Conservation (phyloP, 2,888 invertebrate genomes). For the Caradrina kadenii region DNA sequence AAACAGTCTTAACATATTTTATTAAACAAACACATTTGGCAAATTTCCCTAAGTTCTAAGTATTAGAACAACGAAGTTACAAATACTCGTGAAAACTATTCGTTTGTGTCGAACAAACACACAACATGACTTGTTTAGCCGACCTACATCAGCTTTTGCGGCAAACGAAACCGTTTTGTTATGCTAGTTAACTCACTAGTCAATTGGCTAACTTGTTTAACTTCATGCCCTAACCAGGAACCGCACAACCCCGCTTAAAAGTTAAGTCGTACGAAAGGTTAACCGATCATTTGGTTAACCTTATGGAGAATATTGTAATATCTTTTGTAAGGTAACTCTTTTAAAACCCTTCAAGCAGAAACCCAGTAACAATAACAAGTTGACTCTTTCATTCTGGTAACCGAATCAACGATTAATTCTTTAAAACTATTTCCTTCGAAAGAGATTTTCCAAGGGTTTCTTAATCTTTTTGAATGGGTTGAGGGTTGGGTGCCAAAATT, state of each 20-base stretch:
- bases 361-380: no score
- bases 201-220: conserved; percentile 28
- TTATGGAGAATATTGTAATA: background rate
- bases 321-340: background rate
- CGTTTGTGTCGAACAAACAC: conserved; percentile 43
- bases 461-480: no score
- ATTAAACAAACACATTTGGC: no score
- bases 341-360: no score
- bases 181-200: conserved; percentile 16
- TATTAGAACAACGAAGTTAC: background rate
- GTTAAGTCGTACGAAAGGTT: background rate
- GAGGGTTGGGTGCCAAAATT: no score
- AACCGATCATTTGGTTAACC: background rate
- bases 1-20: no score
- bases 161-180: conserved; percentile 43
- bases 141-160: conserved; percentile 48
- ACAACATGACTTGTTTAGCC: conserved; percentile 33
- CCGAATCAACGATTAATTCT: no score
- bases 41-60: conserved; percentile 6
- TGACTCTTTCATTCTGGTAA: no score
- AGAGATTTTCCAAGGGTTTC: no score
- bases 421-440: no score
- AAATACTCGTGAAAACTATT: conserved; percentile 38
- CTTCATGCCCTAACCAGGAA: background rate
- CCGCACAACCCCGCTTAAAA: background rate